Evolutionary conservation across 2,797 vertebrate genomes (phyloP), one percentile per base, ranked within the genome.

Genomic region (Petrocephalus schoutedeni): DNA sequence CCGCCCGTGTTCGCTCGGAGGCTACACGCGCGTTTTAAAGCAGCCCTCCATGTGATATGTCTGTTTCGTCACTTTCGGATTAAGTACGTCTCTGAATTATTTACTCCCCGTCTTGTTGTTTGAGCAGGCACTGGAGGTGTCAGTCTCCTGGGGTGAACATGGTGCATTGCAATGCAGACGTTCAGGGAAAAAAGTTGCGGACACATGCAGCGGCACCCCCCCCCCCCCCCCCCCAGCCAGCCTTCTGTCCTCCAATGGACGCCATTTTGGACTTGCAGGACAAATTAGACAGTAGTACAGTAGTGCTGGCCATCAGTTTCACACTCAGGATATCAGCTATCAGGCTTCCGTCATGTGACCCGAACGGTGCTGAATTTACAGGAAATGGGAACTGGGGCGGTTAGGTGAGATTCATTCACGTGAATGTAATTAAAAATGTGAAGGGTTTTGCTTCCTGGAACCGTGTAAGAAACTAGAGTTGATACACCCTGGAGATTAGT

Each of bases 21-120:
- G 5, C 84, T 41, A 85, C 45, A 91, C 90, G 89, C 93, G 91
- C 91, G 88, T 90, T 93, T 94, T 23, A 82, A 94, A 93, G 56
- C 89, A 80, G 87, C 87, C 54, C 87, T 91, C 85, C 89, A 87
- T 87, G 91, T 88, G 91, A 85, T 61, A 90, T 87, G 86, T 82
- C 59, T 87, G 93, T 92, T 90, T 91, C 87, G 86, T 87, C 93
- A 92, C 90, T 89, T 45, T 85, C 82, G 86, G 91, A 91, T 92
- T 91, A 67, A 92, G 92, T 91, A 90, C 67, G 90, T 90, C 89
- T 90, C 91, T 91, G 92, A 93, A 92, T 92, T 93, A 91, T 92
- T 91, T 90, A 93, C 28, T 90, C 91, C 90, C 91, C 88, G 88
- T 32, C 19, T 58, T 88, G 58, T 85, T 8, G 51, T 54, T 56